Base-by-base conservation (phyloP, 2,113 vertebrate species). In the Pseudorasbora parva region DNA sequence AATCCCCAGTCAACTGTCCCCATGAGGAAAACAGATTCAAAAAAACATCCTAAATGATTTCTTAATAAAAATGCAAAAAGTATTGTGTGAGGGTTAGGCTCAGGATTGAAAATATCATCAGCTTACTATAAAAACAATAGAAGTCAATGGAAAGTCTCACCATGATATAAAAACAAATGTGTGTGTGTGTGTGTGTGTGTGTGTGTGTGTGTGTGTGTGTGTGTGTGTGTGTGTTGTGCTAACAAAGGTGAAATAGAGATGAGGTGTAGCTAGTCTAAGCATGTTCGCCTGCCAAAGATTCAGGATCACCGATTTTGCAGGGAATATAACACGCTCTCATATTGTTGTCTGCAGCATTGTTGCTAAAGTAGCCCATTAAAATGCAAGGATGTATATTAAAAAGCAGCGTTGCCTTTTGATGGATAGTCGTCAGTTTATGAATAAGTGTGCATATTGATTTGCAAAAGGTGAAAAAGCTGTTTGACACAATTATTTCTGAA, bases 371-470 rank as follows among this genome's bases (percentile, higher is more conserved):
- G 90, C 86, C 92, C 92, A 93, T 93, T 92, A 94, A 94, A 94
- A 95, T 94, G 93, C 93, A 93, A 91, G 91, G 91, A 93, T 92
- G 92, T 94, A 94, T 94, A 94, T 94, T 93, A 94, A 94, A 94
- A 93, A 93, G 91, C 92, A 93, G 89, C 81, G 73, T 82, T 76
- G 88, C 90, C 88, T 92, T 92, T 92, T 94, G 93, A 94, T 92
- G 90, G 91, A 93, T 92, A 79, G 91, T 88, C 89, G 87, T 90
- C 85, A 57, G 88, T 90, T 93, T 86, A 87, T 94, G 93, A 94
- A 94, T 93, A 91, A 90, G 91, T 90, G 90, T 89, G 93, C 91
- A 94, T 94, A 94, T 91, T 94, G 94, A 94, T 94, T 93, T 91
- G 93, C 89, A 89, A 94, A 94, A 94, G 93, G 94, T 94, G 93